Base-by-base conservation (phyloP, 2,888 invertebrate genomes). In the Stictocephala bisonia region DNA sequence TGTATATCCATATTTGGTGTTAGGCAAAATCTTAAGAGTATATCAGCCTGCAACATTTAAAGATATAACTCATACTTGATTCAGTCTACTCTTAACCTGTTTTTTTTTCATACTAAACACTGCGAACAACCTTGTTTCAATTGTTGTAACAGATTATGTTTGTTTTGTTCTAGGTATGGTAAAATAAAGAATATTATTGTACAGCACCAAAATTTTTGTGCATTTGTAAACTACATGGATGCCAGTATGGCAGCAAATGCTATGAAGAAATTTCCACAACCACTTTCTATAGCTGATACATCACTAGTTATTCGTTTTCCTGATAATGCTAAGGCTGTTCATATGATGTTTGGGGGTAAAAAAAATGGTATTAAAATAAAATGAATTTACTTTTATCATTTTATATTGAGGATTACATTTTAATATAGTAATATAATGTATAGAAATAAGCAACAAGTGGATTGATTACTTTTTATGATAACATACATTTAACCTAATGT, bases 101-200 rank as follows among this genome's bases (percentile, higher is more conserved):
- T n/a, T n/a, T n/a, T n/a, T n/a, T n/a, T n/a, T n/a, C n/a, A n/a
- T n/a, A n/a, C n/a, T n/a, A n/a, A n/a, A n/a, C n/a, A n/a, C n/a
- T n/a, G n/a, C n/a, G n/a, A n/a, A n/a, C n/a, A n/a, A n/a, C n/a
- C n/a, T n/a, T n/a, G n/a, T n/a, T n/a, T n/a, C n/a, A n/a, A n/a
- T 53, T 3, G 9, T 58, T 58, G 24, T 18, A 22, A 1, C 40
- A 20, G n/a, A n/a, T n/a, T n/a, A n/a, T n/a, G n/a, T n/a, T n/a
- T n/a, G n/a, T n/a, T n/a, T n/a, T 66, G 40, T 60, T 71, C 48
- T 35, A 71, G 71, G 50, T 71, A 53, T 68, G 68, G 67, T 4
- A 72, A 72, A 53, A 66, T 72, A n/a, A 72, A 72, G 26, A 67
- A 50, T n/a, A 71, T 71, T n/a, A 24, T 51, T 9, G 71, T 71